Evolutionary conservation across 2,888 invertebrate genomes (phyloP).

Genomic region (Drosophila austrosaltans): DNA sequence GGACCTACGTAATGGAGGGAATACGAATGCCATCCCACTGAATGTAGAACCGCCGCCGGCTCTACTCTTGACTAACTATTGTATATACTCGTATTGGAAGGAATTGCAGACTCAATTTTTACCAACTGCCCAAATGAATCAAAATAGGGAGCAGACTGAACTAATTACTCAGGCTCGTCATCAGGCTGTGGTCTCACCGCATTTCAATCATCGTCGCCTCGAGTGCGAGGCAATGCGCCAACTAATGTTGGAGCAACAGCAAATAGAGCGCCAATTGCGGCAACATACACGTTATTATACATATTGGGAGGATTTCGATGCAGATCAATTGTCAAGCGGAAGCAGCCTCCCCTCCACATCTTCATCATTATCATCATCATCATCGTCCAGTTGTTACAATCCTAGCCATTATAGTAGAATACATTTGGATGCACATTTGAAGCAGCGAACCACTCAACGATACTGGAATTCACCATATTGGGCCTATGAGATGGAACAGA

Average conservation of each 20-base stretch:
- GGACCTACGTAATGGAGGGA: background rate
- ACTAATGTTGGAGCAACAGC: background rate
- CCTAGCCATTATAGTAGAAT: background rate
- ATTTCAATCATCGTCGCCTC: constrained; percentile 3
- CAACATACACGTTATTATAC: background rate
- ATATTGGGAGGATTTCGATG: background rate
- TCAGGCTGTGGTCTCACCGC: constrained; percentile 4
- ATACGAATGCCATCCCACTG: constrained; percentile 76
- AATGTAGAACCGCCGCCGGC: constrained; percentile 87
- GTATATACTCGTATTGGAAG: constrained; percentile 85
- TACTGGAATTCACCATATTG: background rate
- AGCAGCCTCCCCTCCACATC: constrained; percentile 2
- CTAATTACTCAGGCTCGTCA: background rate
- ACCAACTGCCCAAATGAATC: constrained; percentile 81
- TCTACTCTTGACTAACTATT: constrained; percentile 90
- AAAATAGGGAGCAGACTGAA: constrained; percentile 82
- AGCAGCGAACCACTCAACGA: background rate
- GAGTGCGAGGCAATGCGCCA: background rate
- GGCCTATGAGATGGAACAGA: background rate
- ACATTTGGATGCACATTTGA: background rate
- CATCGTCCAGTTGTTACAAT: background rate
- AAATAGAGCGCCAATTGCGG: background rate
- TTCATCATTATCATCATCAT: background rate
- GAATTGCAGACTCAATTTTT: constrained; percentile 83
- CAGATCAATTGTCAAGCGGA: background rate